phyloP scores from a whole-genome alignment of 2,888 invertebrate species.

The Polydrusus tereticollis region DNA sequence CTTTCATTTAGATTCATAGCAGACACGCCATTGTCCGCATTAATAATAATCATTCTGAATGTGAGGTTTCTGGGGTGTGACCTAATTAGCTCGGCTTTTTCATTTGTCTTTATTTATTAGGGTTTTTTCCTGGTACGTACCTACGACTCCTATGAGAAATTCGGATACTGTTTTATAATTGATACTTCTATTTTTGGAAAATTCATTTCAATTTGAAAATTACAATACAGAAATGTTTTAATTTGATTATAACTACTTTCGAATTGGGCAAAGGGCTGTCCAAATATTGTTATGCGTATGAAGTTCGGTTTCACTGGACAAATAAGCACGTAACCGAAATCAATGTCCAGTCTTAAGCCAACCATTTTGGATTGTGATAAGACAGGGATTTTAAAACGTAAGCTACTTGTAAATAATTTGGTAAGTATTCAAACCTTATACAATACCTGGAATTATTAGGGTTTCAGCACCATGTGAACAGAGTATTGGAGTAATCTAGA shows the following conservation, averaged over 20 bases:
- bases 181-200: neutral
- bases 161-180: neutral
- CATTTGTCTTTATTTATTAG: constrained; percentile 31
- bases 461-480: too few species aligned
- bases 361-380: neutral
- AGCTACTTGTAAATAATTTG: neutral
- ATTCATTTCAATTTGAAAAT: neutral
- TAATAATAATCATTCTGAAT: constrained; percentile 53
- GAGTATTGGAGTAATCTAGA: too few species aligned
- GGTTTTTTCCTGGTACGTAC: neutral
- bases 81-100: constrained; percentile 31
- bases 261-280: too few species aligned
- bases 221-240: too few species aligned
- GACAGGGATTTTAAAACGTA: constrained; percentile 4
- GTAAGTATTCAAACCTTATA: too few species aligned
- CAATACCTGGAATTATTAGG: too few species aligned
- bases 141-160: constrained; percentile 35
- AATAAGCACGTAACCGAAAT: neutral
- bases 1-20: constrained; percentile 31
- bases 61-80: constrained; percentile 28
- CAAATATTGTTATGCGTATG: neutral
- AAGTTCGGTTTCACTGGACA: neutral
- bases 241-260: too few species aligned
- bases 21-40: constrained; percentile 53
- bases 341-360: neutral